A percentile compares a stretch with the other conserved stretches of the same genome.
phyloP scores from a whole-genome alignment of 2,797 vertebrate genomes.

The Neosilurus hyrtlii region DNA sequence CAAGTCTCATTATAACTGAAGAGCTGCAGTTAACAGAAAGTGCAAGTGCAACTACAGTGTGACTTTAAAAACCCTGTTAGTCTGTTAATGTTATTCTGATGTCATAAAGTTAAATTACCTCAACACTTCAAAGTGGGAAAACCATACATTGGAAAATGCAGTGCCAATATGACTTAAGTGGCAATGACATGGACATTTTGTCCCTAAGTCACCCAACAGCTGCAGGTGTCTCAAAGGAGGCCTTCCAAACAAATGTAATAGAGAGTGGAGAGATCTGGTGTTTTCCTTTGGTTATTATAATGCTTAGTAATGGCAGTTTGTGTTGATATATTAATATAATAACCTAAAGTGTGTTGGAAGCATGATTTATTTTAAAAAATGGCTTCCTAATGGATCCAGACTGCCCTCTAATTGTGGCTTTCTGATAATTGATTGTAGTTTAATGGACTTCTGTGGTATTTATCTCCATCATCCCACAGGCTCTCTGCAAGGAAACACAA shows the following conservation, averaged over 20 bases:
- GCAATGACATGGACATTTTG: slow-evolving; percentile 46
- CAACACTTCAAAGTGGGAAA: slow-evolving; percentile 49
- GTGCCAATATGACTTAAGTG: slow-evolving; percentile 54
- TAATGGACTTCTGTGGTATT: background rate
- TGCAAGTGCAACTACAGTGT: slow-evolving; percentile 13
- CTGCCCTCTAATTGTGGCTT: background rate
- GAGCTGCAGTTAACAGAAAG: background rate
- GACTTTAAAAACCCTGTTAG: slow-evolving; percentile 22
- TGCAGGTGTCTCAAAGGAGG: slow-evolving; percentile 71
- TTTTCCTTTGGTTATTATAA: slow-evolving; percentile 11
- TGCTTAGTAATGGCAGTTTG: background rate
- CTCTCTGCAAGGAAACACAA: background rate
- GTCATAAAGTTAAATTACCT: slow-evolving; percentile 53
- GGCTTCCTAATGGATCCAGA: background rate
- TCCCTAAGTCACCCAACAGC: slow-evolving; percentile 41
- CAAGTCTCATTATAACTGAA: slow-evolving; percentile 2
- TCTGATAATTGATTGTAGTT: background rate
- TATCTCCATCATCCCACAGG: background rate
- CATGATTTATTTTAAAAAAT: too few species aligned
- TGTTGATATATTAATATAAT: background rate
- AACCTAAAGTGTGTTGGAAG: too few species aligned
- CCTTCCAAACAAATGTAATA: slow-evolving; percentile 50
- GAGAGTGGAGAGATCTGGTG: background rate
- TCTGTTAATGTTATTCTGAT: slow-evolving; percentile 45
- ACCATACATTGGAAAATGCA: slow-evolving; percentile 52